Conservation (phyloP, 2,113 vertebrate species). For the Microcebus jonahi region DNA sequence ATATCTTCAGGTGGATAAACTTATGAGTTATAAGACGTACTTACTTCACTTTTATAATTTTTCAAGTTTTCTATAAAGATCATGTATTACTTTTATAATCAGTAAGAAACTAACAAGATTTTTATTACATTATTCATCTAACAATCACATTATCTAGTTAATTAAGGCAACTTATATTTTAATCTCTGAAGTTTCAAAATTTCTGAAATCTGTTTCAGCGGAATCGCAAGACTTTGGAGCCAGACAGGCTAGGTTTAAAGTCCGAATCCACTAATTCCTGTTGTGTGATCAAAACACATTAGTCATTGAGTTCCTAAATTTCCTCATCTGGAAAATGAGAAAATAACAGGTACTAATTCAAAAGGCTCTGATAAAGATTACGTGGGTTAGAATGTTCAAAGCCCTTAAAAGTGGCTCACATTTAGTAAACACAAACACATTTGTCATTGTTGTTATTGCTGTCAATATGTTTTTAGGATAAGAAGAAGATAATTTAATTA, state of each 20-base stretch:
- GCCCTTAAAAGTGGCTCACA: not conserved
- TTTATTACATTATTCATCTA: not conserved
- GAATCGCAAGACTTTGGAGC: not conserved
- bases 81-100: not conserved
- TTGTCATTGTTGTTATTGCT: not conserved
- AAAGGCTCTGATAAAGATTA: not conserved
- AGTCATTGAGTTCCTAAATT: not conserved
- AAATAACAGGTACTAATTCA: not conserved
- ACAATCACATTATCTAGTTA: not conserved
- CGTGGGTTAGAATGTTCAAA: not conserved
- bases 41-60: not conserved
- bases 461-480: not conserved
- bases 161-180: not conserved
- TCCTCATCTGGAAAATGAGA: constrained; percentile 35
- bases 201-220: not conserved
- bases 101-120: constrained; percentile 14
- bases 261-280: not conserved
- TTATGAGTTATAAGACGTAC: not conserved
- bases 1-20: not conserved
- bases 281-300: not conserved
- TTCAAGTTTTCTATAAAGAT: not conserved
- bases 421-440: not conserved
- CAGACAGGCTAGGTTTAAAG: not conserved
- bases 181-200: not conserved
- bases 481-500: not conserved